Percentiles rank a stretch among this genome's conserved stretches.
Evolutionary conservation across 2,888 invertebrate genomes (phyloP).

Genomic region (Folsomia candida): DNA sequence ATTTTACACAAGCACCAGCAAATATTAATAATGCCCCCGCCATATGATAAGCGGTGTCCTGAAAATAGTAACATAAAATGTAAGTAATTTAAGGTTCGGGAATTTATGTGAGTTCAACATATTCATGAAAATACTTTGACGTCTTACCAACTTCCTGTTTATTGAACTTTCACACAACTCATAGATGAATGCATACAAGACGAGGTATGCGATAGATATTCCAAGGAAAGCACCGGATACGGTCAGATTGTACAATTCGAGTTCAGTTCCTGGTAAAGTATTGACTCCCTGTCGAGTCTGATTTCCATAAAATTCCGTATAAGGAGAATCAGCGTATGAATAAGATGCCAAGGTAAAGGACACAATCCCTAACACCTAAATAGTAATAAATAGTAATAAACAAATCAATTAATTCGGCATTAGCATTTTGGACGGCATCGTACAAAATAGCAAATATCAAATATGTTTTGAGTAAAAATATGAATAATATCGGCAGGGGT

Average conservation of each 20-base stretch:
- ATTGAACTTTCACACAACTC: slow-evolving; percentile 14
- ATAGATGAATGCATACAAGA: slow-evolving; percentile 13
- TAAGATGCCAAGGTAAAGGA: slow-evolving; percentile 23
- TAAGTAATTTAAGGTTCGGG: too few relatives aligned
- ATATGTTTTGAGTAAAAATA: too few relatives aligned
- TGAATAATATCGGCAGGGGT: neutral
- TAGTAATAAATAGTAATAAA: slow-evolving; percentile 6
- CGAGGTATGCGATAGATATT: slow-evolving; percentile 28
- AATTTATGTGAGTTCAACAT: too few relatives aligned
- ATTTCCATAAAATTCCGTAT: slow-evolving; percentile 16
- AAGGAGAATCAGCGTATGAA: slow-evolving; percentile 22
- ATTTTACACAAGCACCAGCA: slow-evolving; percentile 22
- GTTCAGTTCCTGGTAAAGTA: neutral
- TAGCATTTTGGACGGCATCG: neutral
- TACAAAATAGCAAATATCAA: neutral
- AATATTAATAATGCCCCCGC: slow-evolving; percentile 20
- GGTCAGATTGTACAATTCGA: slow-evolving; percentile 13
- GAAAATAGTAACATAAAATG: neutral
- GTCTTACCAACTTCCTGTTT: slow-evolving; percentile 34
- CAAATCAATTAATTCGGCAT: too few relatives aligned
- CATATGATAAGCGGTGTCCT: slow-evolving; percentile 34
- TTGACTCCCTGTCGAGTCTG: neutral
- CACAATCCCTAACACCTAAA: slow-evolving; percentile 29
- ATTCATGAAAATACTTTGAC: too few relatives aligned
- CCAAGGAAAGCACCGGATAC: slow-evolving; percentile 8